These are phyloP conservation scores for Conchocele bisecta DNA, from an alignment of 2,888 invertebrate genomes.

Conservation along the genomic window DNA sequence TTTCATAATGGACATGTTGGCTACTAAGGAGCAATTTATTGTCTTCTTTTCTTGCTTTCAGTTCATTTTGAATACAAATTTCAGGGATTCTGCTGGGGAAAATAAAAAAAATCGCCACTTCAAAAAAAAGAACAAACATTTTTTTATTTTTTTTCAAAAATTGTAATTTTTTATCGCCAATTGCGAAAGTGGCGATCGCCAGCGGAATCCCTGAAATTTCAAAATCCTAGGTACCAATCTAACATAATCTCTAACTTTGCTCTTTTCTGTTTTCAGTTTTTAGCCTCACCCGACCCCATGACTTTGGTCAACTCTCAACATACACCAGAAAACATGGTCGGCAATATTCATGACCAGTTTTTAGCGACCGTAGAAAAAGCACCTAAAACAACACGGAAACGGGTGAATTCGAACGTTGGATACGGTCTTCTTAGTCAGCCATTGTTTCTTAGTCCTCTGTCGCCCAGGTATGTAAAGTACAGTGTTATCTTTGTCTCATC, in stretches of 20 bases:
- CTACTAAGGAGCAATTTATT: too few species aligned
- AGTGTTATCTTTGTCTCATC: neutral
- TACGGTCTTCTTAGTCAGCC: slow-evolving; percentile 29
- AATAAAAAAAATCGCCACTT: too few species aligned
- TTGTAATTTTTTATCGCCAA: too few species aligned
- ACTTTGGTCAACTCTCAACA: slow-evolving; percentile 31
- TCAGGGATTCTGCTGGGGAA: too few species aligned
- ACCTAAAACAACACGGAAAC: slow-evolving; percentile 33
- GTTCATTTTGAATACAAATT: too few species aligned
- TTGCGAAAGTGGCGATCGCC: too few species aligned
- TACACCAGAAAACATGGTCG: slow-evolving; percentile 50
- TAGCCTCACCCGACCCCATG: slow-evolving; percentile 38
- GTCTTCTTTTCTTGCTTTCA: too few species aligned
- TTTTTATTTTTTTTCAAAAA: too few species aligned
- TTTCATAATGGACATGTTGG: neutral
- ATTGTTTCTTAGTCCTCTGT: slow-evolving; percentile 67
- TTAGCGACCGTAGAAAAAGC: slow-evolving; percentile 41
- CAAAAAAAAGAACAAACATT: too few species aligned
- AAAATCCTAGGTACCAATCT: too few species aligned
- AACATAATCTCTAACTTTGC: neutral
- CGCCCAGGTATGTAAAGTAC: slow-evolving; percentile 67
- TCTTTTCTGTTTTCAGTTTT: slow-evolving; percentile 20
- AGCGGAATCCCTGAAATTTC: too few species aligned
- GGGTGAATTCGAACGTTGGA: neutral
- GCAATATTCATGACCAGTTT: slow-evolving; percentile 52